These are phyloP conservation scores for Heteromormyrus szaboi DNA, from an alignment of 2,797 vertebrate genomes.

Conservation along the genomic window DNA sequence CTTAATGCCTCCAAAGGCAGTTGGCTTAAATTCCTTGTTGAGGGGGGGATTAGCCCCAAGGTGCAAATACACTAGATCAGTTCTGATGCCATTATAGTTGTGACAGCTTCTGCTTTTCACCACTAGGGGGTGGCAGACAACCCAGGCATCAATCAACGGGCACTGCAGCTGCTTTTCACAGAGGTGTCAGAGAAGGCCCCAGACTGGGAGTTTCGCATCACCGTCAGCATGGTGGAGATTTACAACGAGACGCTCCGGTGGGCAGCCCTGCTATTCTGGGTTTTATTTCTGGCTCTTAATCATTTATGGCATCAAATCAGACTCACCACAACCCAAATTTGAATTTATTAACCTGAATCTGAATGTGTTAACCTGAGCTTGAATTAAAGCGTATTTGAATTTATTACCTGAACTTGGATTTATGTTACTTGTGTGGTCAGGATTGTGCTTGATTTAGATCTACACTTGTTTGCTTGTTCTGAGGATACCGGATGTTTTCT, in stretches of 20 bases:
- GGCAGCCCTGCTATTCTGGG: slow-evolving; percentile 1
- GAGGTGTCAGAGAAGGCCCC: slow-evolving; percentile 77
- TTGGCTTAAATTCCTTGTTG: background rate
- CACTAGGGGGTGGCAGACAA: slow-evolving; percentile 68
- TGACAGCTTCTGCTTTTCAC: background rate
- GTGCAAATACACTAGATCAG: background rate
- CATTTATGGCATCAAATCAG: background rate
- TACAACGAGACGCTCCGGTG: slow-evolving; percentile 92
- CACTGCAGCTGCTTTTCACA: slow-evolving; percentile 80
- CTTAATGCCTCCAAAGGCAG: background rate
- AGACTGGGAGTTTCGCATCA: slow-evolving; percentile 85
- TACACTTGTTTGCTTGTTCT: background rate
- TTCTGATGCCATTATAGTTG: background rate
- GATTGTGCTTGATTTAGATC: background rate
- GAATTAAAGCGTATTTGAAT: background rate
- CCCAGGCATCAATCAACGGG: slow-evolving; percentile 92
- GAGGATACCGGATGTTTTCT: background rate
- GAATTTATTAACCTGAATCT: background rate
- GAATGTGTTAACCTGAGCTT: background rate
- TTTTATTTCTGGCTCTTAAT: background rate
- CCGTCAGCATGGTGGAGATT: slow-evolving; percentile 85
- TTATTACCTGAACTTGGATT: background rate
- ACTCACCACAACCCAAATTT: background rate
- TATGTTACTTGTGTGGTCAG: background rate
- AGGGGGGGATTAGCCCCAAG: background rate